phyloP scores from a whole-genome alignment of 1,140 invertebrate genomes.

The Sesamia nonagrioides region DNA sequence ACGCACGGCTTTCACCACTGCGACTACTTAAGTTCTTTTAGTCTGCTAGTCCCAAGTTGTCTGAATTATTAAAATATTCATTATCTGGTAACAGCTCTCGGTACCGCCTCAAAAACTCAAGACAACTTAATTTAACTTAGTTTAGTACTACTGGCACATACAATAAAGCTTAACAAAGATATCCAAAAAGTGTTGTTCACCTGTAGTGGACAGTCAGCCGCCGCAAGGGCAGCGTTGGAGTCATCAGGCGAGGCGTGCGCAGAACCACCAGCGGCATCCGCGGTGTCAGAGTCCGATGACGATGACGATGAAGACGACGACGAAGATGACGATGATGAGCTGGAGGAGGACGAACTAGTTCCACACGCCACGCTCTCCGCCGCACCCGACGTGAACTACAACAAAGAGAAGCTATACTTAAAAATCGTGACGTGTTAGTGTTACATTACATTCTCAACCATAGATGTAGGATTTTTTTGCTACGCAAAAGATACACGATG shows the following conservation, averaged over 20 bases:
- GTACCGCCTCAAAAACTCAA: background rate
- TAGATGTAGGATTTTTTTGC: too few relatives aligned
- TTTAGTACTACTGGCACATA: too few relatives aligned
- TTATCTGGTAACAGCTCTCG: background rate
- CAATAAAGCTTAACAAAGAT: background rate
- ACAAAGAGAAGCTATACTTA: background rate
- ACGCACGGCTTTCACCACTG: too few relatives aligned
- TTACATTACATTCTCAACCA: too few relatives aligned
- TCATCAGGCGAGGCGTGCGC: conserved; percentile 79
- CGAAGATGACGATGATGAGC: conserved; percentile 78
- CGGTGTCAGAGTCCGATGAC: conserved; percentile 83
- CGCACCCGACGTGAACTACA: conserved; percentile 76
- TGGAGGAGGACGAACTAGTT: conserved; percentile 79
- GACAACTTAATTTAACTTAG: too few relatives aligned
- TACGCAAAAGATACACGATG: too few relatives aligned
- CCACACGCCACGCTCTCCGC: conserved; percentile 74
- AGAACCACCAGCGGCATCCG: conserved; percentile 79
- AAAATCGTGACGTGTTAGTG: too few relatives aligned
- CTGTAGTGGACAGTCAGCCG: conserved; percentile 83
- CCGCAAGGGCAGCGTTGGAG: conserved; percentile 81
- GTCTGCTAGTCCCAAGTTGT: too few relatives aligned
- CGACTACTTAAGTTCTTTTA: too few relatives aligned
- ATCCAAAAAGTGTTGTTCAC: conserved; percentile 51
- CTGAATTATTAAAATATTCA: background rate
- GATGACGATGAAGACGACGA: conserved; percentile 82